Evolutionary conservation across 2,113 vertebrate genomes (phyloP), one percentile per base, ranked within the genome.

Genomic region (Gobio gobio): DNA sequence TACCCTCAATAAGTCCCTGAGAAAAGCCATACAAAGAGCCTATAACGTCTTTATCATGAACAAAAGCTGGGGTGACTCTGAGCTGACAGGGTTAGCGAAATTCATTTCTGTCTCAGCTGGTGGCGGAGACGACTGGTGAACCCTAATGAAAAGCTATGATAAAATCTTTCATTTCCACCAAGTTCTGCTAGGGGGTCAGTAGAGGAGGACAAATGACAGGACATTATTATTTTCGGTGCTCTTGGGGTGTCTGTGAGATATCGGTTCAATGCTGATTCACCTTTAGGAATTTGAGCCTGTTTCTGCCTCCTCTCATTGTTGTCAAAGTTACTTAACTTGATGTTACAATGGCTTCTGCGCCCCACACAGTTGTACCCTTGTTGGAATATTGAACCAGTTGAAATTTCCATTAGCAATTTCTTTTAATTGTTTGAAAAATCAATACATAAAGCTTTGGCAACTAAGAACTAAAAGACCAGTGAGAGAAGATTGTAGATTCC

Each of bases 91-190:
- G 89, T 91, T 86, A 89, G 89, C 89, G 86, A 91, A 95, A 93
- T 94, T 95, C 91, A 95, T 95, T 94, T 94, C 93, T 93, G 85
- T 92, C 94, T 91, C 95, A 91, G 94, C 93, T 94, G 94, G 94
- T 93, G 93, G 93, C 87, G 91, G 91, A 90, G 91, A 90, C 90
- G 85, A 90, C 93, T 92, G 93, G 92, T 91, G 91, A 87, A 88
- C 82, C 75, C 86, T 93, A 93, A 94, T 94, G 91, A 95, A 94
- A 94, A 90, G 64, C 89, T 86, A 90, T 91, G 92, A 94, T 94
- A 94, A 94, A 92, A 94, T 94, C 93, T 94, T 93, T 93, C 87
- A 92, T 93, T 94, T 93, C 91, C 91, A 92, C 89, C 75, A 86
- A 90, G 86, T 91, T 92, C 93, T 93, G 90, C 72, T 85, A 89